phyloP scores from a whole-genome alignment of 2,797 vertebrate genomes.

The Ctenochaetus hawaiiensis region DNA sequence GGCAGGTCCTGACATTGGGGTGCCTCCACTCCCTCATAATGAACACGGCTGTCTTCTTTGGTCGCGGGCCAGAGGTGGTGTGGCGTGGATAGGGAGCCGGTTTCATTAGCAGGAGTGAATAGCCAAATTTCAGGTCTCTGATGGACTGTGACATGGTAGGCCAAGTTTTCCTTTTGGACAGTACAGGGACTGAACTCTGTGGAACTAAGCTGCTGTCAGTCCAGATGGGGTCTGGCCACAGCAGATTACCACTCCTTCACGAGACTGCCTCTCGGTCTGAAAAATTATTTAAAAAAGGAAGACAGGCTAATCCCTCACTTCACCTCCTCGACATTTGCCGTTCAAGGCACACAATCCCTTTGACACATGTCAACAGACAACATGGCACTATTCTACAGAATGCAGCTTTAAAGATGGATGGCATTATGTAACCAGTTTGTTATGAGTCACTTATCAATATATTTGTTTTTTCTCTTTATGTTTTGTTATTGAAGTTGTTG shows the following conservation, averaged over 20 bases:
- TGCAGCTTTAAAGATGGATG: conserved; percentile 33
- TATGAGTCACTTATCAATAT: too few species aligned
- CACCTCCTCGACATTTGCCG: conserved; percentile 61
- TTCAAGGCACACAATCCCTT: conserved; percentile 70
- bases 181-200: conserved; percentile 61
- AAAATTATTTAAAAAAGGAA: conserved; percentile 78
- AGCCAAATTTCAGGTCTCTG: conserved; percentile 82
- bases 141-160: conserved; percentile 80
- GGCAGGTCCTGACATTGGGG: conserved; percentile 63
- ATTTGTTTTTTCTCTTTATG: too few species aligned
- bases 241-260: conserved; percentile 76
- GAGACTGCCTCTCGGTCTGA: conserved; percentile 62
- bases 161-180: conserved; percentile 74
- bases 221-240: conserved; percentile 80
- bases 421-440: too few species aligned
- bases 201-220: conserved; percentile 80
- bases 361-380: conserved; percentile 72
- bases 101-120: conserved; percentile 82
- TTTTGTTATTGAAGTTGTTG: too few species aligned
- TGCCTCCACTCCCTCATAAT: conserved; percentile 76
- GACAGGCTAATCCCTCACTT: conserved; percentile 77
- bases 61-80: conserved; percentile 65
- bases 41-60: conserved; percentile 71
- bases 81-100: conserved; percentile 55
- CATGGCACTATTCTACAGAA: conserved; percentile 23